These are phyloP conservation scores for Nezara viridula DNA, from an alignment of 2,888 invertebrate genomes.

Conservation along the genomic window DNA sequence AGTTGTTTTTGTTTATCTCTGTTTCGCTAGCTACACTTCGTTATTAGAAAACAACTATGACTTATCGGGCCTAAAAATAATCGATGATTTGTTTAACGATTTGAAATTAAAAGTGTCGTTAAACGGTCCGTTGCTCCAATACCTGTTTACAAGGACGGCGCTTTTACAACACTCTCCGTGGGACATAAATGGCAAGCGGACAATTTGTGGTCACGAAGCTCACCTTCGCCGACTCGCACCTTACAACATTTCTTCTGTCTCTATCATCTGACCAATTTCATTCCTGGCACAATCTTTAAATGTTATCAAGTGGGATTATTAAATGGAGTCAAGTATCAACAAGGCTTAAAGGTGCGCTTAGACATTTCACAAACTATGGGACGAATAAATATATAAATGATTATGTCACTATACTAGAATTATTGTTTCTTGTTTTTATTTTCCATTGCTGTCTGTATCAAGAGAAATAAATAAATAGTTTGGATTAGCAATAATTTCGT, in stretches of 20 bases:
- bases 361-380: too few species aligned
- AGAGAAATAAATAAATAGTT: too few species aligned
- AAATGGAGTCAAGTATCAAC: not conserved
- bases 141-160: not conserved
- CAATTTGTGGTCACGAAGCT: constrained; percentile 57
- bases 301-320: not conserved
- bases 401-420: too few species aligned
- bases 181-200: constrained; percentile 11
- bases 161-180: not conserved
- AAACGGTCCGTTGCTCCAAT: not conserved
- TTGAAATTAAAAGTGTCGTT: not conserved
- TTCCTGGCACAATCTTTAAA: constrained; percentile 1
- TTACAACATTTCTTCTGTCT: constrained; percentile 75
- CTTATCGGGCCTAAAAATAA: too few species aligned
- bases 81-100: not conserved
- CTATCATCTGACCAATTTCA: constrained; percentile 66
- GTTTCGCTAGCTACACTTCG: too few species aligned
- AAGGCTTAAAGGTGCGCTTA: too few species aligned
- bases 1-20: too few species aligned
- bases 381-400: too few species aligned
- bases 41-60: too few species aligned
- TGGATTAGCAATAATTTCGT: too few species aligned
- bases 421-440: too few species aligned
- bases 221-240: constrained; percentile 63
- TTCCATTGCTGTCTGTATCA: too few species aligned